Evolutionary conservation across 2,113 vertebrate genomes (phyloP), one percentile per base, ranked within the genome.

Genomic region (Dissostichus mawsoni): DNA sequence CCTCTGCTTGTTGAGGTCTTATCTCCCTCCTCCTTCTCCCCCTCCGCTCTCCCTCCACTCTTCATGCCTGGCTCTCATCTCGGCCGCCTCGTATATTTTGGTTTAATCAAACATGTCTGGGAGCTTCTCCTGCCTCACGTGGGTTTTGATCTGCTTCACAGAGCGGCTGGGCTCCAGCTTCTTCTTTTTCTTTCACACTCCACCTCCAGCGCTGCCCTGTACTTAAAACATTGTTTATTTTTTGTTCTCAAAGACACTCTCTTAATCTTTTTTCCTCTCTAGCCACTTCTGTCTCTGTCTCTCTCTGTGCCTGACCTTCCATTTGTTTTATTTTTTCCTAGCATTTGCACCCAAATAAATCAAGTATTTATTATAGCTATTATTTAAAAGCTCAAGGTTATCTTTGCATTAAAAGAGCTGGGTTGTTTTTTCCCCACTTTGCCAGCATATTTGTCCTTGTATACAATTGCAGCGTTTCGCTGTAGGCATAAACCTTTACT

Each of bases 71-170:
- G 69, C 75, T 90, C 89, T 89, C 87, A 79, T 91, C 86, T 85
- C 14, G 53, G 84, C 69, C 12, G 52, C 75, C 76, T 90, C 84
- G 81, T 86, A 80, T 88, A 88, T 84, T 86, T 78, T 47, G 85
- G 79, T 91, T 90, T 89, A 91, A 90, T 90, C 89, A 92, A 86
- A 92, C 90, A 81, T 85, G 79, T 91, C 87, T 80, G 87, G 87
- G 66, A 87, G 87, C 72, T 75, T 93, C 81, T 87, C 64, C 71
- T 83, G 67, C 64, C 76, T 76, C 85, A 75, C 76, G 69, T 76
- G 77, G 81, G 87, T 76, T 90, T 88, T 89, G 89, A 93, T 92
- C 76, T 87, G 87, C 89, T 86, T 79, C 79, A 91, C 66, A 72
- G 89, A 89, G 76, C 86, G 88, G 84, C 84, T 62, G 70, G 67